These are phyloP conservation scores for Aleadryas rufinucha DNA, from an alignment of 2,113 vertebrate genomes.

Conservation along the genomic window DNA sequence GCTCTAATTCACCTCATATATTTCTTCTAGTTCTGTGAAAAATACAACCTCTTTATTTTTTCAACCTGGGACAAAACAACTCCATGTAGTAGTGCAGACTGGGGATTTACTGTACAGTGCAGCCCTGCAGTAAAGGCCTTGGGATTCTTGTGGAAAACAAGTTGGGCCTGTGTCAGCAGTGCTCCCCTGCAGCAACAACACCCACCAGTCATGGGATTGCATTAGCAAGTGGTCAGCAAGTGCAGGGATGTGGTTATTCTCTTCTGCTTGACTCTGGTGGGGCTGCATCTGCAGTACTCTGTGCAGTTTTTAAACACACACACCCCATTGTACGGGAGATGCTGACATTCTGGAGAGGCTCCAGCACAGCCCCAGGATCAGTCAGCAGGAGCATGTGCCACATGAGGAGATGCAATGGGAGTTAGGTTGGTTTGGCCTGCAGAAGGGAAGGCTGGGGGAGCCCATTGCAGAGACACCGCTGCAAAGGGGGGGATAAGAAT, in stretches of 20 bases:
- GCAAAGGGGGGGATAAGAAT: background rate
- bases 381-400: accelerated
- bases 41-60: background rate
- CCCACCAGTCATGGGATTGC: background rate
- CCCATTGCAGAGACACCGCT: background rate
- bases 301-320: background rate
- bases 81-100: background rate
- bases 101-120: background rate
- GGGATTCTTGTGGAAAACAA: background rate
- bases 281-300: background rate
- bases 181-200: background rate
- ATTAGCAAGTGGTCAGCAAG: background rate
- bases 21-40: background rate
- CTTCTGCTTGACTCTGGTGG: background rate
- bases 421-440: background rate
- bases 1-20: background rate
- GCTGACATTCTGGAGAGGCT: background rate
- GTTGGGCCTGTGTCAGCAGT: background rate
- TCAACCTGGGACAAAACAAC: background rate
- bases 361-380: background rate
- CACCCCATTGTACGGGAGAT: background rate
- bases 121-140: background rate
- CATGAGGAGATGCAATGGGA: background rate
- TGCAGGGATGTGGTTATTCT: background rate
- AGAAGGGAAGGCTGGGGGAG: background rate